phyloP scores from a whole-genome alignment of 2,888 invertebrate species.

The Troglohyphantes excavatus region DNA sequence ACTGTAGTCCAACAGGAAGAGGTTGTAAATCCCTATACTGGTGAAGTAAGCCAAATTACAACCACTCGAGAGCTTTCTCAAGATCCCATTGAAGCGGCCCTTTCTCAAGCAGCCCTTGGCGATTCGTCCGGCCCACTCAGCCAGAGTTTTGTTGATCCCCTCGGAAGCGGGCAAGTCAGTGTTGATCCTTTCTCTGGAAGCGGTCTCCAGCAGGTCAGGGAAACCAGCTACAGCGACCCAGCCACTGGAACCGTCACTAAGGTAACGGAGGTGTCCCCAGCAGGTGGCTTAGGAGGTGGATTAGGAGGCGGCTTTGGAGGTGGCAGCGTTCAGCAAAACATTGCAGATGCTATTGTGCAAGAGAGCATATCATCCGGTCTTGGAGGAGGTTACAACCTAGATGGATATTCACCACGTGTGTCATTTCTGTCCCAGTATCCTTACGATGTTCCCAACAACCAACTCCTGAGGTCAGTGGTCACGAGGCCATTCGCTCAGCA shows the following conservation, averaged over 20 bases:
- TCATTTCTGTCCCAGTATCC: slow-evolving; percentile 68
- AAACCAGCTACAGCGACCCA: slow-evolving; percentile 22
- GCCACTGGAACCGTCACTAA: slow-evolving; percentile 36
- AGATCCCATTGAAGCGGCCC: slow-evolving; percentile 49
- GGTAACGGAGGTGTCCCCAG: slow-evolving; percentile 47
- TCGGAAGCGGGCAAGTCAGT: slow-evolving; percentile 34
- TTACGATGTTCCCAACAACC: slow-evolving; percentile 51
- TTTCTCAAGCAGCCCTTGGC: slow-evolving; percentile 43
- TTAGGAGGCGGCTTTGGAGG: too few relatives aligned
- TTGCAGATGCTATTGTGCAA: slow-evolving; percentile 60
- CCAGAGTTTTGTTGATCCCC: slow-evolving; percentile 43
- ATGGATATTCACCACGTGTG: slow-evolving; percentile 43
- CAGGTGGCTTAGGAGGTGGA: background rate
- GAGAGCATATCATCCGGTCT: slow-evolving; percentile 44
- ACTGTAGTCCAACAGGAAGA: slow-evolving; percentile 53
- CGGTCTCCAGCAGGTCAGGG: slow-evolving; percentile 22
- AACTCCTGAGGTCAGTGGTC: slow-evolving; percentile 37
- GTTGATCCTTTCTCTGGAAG: slow-evolving; percentile 22
- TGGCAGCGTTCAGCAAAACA: slow-evolving; percentile 45
- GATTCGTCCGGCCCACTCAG: slow-evolving; percentile 35
- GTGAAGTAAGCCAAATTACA: slow-evolving; percentile 27
- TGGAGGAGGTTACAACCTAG: slow-evolving; percentile 4
- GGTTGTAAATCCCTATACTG: slow-evolving; percentile 31
- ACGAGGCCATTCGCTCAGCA: slow-evolving; percentile 59
- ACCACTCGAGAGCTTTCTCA: slow-evolving; percentile 51